A percentile compares a stretch with the other conserved stretches of the same genome.
phyloP scores from a whole-genome alignment of 2,888 invertebrate genomes.

The Scaeva pyrastri region DNA sequence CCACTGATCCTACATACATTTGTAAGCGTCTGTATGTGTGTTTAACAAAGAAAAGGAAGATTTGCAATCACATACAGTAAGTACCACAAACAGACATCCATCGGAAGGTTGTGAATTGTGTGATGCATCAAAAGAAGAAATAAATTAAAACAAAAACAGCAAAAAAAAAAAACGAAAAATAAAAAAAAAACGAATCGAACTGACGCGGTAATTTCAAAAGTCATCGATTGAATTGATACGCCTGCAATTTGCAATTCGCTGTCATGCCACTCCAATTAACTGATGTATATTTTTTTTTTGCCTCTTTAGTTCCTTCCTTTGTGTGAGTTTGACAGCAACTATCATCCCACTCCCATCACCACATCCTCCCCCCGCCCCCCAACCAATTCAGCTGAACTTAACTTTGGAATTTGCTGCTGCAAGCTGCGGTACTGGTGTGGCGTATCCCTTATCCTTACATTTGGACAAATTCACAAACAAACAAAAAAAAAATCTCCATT shows the following conservation, averaged over 20 bases:
- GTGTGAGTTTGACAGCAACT: slow-evolving; percentile 55
- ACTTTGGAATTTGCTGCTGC: neutral
- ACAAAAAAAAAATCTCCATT: slow-evolving; percentile 69
- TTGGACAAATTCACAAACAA: slow-evolving; percentile 41
- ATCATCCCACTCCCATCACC: neutral
- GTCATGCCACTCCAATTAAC: slow-evolving; percentile 75
- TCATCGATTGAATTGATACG: slow-evolving; percentile 75
- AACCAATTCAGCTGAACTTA: neutral
- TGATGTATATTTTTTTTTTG: slow-evolving; percentile 50
- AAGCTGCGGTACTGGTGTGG: slow-evolving; percentile 22
- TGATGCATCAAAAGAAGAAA: slow-evolving; percentile 32
- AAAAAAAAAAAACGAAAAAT: neutral
- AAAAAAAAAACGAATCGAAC: slow-evolving; percentile 43
- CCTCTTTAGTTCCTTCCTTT: slow-evolving; percentile 9
- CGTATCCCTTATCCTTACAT: slow-evolving; percentile 60
- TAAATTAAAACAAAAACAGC: slow-evolving; percentile 8
- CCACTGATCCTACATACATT: neutral
- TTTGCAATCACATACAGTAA: slow-evolving; percentile 25
- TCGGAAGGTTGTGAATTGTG: slow-evolving; percentile 17
- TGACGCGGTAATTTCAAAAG: slow-evolving; percentile 73
- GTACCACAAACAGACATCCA: slow-evolving; percentile 46
- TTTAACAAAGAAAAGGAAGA: slow-evolving; percentile 27
- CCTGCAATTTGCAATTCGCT: slow-evolving; percentile 74
- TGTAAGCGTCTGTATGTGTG: too few species aligned
- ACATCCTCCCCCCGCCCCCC: neutral